Base-by-base conservation (phyloP, 2,797 vertebrate species). In the Sorex maritimensis region DNA sequence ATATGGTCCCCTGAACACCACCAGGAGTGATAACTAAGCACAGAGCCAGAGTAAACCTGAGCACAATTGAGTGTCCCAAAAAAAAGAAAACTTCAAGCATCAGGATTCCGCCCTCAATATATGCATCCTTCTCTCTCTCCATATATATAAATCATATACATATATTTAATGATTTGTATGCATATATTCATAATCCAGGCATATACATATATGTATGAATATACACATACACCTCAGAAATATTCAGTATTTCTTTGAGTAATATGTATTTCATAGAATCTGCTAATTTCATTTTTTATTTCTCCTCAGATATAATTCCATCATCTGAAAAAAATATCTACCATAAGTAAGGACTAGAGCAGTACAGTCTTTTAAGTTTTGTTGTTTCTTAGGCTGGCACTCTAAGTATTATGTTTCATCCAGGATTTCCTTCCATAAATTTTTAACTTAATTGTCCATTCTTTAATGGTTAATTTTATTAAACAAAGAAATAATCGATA, bases 211-310 rank as follows among this genome's bases (percentile, higher is more conserved):
- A 14, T 21, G 41, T 44, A 46, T 28, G 6, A 67, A 9, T 26
- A 44, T 19, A 28, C 19, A 44, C 41, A 52, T 24, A 63, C 38
- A 52, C 24, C 72, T 44, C 52, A 90, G 73, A 58, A 86, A 49
- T 75, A 81, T 81, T 75, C 24, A 61, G 30, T 63, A 77, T 58
- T 78, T 71, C 65, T 72, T 67, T 79, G 55, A 63, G 9, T 49
- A 80, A 52, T 3, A 12, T 65, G 3, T 71, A 44, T 58, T 90
- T 41, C 61, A 74, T 6, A 89, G 61, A 89, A 61, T 52, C 15
- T 86, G 34, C 14, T 89, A 79, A 75, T 72, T 88, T 10, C 26
- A 88, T 65, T 94, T 93, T 82, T 91, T 90, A 71, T 79, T 92
- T 91, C 75, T 83, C 61, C 67, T 68, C 44, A 85, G 77, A 88